Evolutionary conservation across 2,888 invertebrate species (phyloP).

Genomic region (Tetropium fuscum): DNA sequence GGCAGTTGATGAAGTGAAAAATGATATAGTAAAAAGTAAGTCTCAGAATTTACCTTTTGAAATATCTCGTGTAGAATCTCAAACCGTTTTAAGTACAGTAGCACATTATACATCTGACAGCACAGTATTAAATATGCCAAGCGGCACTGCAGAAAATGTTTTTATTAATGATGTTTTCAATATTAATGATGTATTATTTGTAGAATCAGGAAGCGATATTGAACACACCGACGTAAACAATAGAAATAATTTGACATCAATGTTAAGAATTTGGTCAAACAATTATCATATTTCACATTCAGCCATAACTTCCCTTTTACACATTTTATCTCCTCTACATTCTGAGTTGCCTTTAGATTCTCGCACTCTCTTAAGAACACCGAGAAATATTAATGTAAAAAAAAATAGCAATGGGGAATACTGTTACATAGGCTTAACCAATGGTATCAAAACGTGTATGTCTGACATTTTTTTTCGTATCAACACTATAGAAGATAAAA

Average conservation of each 20-base stretch:
- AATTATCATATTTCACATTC: not conserved
- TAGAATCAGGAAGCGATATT: too few species aligned
- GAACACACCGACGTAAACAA: too few species aligned
- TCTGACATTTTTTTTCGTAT: not conserved
- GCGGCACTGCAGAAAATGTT: too few species aligned
- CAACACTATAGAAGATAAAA: slow-evolving; percentile 1
- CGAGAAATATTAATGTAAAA: not conserved
- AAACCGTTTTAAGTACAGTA: too few species aligned
- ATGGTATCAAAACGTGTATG: not conserved
- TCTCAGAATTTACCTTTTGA: too few species aligned
- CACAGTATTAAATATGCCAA: not conserved
- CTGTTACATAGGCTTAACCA: not conserved
- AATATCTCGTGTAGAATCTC: too few species aligned
- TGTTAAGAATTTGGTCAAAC: not conserved
- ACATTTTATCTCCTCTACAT: slow-evolving; percentile 2
- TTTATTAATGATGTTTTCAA: too few species aligned
- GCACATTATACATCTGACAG: too few species aligned
- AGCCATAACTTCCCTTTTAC: slow-evolving; percentile 7
- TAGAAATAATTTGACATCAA: not conserved
- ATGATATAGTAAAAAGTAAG: too few species aligned
- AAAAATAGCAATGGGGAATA: not conserved
- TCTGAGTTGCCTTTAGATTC: not conserved
- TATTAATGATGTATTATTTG: too few species aligned
- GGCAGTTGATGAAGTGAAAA: too few species aligned
- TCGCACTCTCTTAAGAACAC: not conserved